Evolutionary conservation across 35 echinoderm and acorn worm species (phyloP).

Genomic region (Anneissia japonica): DNA sequence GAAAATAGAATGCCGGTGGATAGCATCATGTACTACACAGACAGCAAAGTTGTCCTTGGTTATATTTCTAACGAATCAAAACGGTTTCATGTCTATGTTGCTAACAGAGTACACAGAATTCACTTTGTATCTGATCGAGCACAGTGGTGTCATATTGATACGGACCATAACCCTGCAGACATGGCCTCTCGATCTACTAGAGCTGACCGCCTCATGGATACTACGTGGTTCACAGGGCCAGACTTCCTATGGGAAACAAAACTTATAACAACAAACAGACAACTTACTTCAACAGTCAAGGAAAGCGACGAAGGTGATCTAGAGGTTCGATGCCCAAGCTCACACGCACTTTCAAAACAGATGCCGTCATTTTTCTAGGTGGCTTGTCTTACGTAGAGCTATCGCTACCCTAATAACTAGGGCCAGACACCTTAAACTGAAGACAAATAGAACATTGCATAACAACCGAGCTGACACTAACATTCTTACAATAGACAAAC

Average conservation of each 20-base stretch:
- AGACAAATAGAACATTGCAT: background rate
- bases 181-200: slow-evolving; percentile 44
- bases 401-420: background rate
- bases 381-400: slow-evolving; percentile 38
- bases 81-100: slow-evolving; percentile 57
- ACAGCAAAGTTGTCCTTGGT: slow-evolving; percentile 38
- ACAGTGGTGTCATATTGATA: slow-evolving; percentile 41
- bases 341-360: no score
- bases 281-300: background rate
- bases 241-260: slow-evolving; percentile 50
- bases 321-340: background rate
- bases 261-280: background rate
- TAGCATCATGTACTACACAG: background rate
- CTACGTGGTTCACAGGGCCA: slow-evolving; percentile 66
- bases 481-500: background rate
- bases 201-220: slow-evolving; percentile 18
- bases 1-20: background rate
- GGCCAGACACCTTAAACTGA: background rate
- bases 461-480: background rate
- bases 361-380: slow-evolving; percentile 39
- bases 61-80: slow-evolving; percentile 45
- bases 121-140: background rate
- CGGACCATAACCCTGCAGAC: slow-evolving; percentile 51
- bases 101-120: slow-evolving; percentile 60
- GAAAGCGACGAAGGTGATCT: background rate